A percentile compares a stretch with the other conserved stretches of the same genome.
These are phyloP conservation scores for Drosophila colorata DNA, from an alignment of 2,888 invertebrate genomes.

Conservation along the genomic window DNA sequence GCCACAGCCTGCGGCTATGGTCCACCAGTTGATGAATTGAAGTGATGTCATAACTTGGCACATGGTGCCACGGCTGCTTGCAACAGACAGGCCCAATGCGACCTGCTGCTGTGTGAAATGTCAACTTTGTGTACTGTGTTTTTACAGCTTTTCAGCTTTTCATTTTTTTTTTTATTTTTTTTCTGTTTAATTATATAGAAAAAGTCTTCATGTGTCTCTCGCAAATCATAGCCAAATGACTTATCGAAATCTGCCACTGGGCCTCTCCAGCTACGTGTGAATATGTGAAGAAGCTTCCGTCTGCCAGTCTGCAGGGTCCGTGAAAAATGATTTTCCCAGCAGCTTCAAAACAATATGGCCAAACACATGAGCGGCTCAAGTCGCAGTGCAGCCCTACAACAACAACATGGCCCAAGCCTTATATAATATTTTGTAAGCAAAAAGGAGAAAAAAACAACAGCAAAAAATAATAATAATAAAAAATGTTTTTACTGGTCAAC, in stretches of 20 bases:
- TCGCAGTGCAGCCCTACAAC: conserved; percentile 32
- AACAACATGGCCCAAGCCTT: conserved; percentile 23
- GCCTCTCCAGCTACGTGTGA: conserved; percentile 63
- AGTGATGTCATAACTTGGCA: conserved; percentile 78
- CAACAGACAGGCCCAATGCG: conserved; percentile 61
- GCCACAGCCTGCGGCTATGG: conserved; percentile 39
- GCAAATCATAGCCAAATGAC: conserved; percentile 79
- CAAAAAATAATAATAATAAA: conserved; percentile 11
- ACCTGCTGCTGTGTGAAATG: conserved; percentile 77
- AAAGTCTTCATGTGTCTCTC: conserved; percentile 59
- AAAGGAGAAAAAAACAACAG: conserved; percentile 6
- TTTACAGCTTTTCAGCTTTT: conserved; percentile 22
- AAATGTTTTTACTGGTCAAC: conserved; percentile 31
- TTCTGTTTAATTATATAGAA: conserved; percentile 74
- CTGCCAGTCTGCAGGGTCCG: conserved; percentile 53
- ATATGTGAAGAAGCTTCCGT: conserved; percentile 61
- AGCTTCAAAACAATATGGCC: conserved; percentile 40
- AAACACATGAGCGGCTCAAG: conserved; percentile 8
- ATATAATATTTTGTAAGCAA: conserved; percentile 40
- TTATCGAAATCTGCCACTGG: conserved; percentile 79
- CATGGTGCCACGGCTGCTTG: conserved; percentile 76
- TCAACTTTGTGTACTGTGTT: conserved; percentile 61
- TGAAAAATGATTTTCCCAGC: conserved; percentile 76
- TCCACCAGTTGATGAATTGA: conserved; percentile 69
- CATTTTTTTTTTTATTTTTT: conserved; percentile 30